These are phyloP conservation scores for Agrypnia vestita DNA, from an alignment of 1,140 invertebrate genomes.

Conservation along the genomic window DNA sequence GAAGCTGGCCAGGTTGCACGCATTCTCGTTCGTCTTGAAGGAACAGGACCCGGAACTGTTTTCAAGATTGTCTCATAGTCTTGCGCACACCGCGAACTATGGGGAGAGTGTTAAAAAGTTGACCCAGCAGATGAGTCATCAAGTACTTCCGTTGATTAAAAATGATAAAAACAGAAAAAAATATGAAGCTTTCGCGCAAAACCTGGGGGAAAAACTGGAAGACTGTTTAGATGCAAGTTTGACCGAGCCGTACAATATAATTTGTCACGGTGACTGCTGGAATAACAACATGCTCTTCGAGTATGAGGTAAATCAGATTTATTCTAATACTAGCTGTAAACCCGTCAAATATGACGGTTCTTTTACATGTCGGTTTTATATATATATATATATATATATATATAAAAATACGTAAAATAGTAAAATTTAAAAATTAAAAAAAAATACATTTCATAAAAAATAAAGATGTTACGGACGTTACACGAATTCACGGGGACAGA, in stretches of 20 bases:
- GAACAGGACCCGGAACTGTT: conserved; percentile 23
- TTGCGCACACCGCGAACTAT: background rate
- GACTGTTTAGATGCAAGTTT: conserved; percentile 1
- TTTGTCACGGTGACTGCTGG: conserved; percentile 53
- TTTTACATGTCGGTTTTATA: too few species aligned
- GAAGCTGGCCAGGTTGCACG: conserved; percentile 74
- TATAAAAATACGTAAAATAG: too few species aligned
- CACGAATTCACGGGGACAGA: too few species aligned
- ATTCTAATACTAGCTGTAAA: too few species aligned
- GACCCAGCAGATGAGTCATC: too few species aligned
- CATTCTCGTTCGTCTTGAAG: conserved; percentile 62
- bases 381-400: too few species aligned
- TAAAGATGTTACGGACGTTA: too few species aligned
- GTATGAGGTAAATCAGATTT: conserved; percentile 31
- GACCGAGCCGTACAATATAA: conserved; percentile 38
- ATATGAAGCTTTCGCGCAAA: background rate
- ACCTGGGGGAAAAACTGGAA: too few species aligned
- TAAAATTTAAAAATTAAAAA: too few species aligned
- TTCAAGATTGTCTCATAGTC: background rate
- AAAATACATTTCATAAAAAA: too few species aligned
- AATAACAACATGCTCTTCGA: conserved; percentile 50
- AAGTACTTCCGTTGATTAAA: too few species aligned
- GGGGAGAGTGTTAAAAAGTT: conserved; percentile 13
- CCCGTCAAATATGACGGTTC: too few species aligned
- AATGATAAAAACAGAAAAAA: background rate